Evolutionary conservation across 2,113 vertebrate species (phyloP).

Genomic region (Myotis yumanensis): DNA sequence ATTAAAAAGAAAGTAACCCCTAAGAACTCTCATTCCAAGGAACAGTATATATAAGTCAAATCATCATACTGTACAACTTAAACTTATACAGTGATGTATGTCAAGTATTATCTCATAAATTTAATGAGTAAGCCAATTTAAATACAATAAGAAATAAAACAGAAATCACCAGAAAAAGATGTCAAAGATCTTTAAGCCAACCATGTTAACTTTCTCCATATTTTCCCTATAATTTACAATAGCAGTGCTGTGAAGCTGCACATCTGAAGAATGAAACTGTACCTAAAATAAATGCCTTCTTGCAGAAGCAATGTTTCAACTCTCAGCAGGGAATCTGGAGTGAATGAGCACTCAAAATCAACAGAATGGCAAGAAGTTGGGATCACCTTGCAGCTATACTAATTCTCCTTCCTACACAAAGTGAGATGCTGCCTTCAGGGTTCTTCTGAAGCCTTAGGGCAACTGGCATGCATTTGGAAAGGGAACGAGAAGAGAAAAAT

Average conservation of each 20-base stretch:
- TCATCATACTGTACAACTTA: neutral
- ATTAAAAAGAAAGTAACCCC: neutral
- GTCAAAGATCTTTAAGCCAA: neutral
- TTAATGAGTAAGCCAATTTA: neutral
- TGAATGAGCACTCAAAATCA: conserved; percentile 26
- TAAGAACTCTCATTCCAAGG: neutral
- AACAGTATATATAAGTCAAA: neutral
- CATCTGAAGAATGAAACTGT: neutral
- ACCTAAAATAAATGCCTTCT: neutral
- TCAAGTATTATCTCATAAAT: neutral
- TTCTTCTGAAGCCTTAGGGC: conserved; percentile 38
- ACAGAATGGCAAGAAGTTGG: conserved; percentile 18
- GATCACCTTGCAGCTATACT: neutral
- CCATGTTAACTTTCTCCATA: neutral
- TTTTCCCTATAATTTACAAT: conserved; percentile 10
- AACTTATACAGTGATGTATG: neutral
- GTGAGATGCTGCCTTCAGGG: conserved; percentile 23
- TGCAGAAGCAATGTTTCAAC: conserved; percentile 19
- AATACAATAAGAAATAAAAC: neutral
- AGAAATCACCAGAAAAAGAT: neutral
- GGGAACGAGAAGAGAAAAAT: conserved; percentile 9
- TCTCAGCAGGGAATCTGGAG: conserved; percentile 42
- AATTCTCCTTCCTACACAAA: conserved; percentile 43
- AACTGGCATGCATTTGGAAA: conserved; percentile 41
- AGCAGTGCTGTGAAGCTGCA: neutral